Conservation (phyloP, 1,140 invertebrate species). For the Danaus plexippus region DNA sequence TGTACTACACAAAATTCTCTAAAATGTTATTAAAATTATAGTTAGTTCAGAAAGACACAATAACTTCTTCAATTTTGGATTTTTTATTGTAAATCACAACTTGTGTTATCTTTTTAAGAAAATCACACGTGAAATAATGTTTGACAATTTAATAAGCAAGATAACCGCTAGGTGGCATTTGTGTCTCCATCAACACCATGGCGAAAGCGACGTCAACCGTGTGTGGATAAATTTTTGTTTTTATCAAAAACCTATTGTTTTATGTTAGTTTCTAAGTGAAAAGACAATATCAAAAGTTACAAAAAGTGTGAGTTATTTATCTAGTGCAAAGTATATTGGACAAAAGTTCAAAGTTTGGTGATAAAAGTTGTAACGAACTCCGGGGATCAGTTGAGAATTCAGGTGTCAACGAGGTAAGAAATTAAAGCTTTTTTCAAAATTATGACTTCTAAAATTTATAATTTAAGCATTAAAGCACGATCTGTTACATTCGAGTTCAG, state of each 20-base stretch:
- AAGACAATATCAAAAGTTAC: constrained; percentile 45
- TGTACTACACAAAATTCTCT: too few species aligned
- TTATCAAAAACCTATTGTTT: constrained; percentile 59
- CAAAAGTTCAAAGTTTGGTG: constrained; percentile 59
- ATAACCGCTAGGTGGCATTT: constrained; percentile 41
- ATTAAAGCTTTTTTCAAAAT: constrained; percentile 64
- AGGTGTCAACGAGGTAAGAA: constrained; percentile 73
- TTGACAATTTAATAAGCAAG: constrained; percentile 19
- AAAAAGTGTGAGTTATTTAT: constrained; percentile 40
- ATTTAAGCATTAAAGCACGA: constrained; percentile 35
- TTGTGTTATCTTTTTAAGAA: too few species aligned
- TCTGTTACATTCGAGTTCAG: constrained; percentile 27
- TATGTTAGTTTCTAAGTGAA: constrained; percentile 57
- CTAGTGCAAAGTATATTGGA: constrained; percentile 37
- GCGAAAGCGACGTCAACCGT: constrained; percentile 64
- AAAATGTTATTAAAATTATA: too few species aligned
- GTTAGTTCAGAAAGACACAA: too few species aligned
- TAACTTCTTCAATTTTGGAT: too few species aligned
- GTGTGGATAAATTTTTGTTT: constrained; percentile 67
- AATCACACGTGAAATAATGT: too few species aligned
- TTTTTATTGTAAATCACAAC: too few species aligned
- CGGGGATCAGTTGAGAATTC: constrained; percentile 63
- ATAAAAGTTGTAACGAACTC: constrained; percentile 68
- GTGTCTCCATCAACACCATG: constrained; percentile 63
- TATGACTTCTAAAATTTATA: constrained; percentile 62